A percentile compares a stretch with the other conserved stretches of the same genome.
phyloP scores from a whole-genome alignment of 2,797 vertebrate genomes.

The Cryptoprocta ferox region DNA sequence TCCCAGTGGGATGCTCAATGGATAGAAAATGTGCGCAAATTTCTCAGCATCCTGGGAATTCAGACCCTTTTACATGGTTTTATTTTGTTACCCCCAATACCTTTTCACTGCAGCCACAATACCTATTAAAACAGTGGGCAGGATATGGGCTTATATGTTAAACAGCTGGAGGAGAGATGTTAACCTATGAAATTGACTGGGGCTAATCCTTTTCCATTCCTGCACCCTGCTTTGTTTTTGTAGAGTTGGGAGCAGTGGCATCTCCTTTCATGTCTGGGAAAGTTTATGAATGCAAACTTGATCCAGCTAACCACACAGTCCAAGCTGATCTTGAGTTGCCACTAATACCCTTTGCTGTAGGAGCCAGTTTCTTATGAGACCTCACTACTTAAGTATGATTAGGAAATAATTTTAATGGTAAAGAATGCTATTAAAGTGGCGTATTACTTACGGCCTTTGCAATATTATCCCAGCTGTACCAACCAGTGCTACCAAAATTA shows the following conservation, averaged over 20 bases:
- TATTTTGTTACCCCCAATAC: neutral
- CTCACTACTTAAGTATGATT: neutral
- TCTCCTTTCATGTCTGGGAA: neutral
- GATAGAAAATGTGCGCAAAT: neutral
- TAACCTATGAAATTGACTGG: neutral
- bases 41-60: neutral
- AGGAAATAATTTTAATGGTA: neutral
- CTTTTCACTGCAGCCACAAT: neutral
- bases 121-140: neutral
- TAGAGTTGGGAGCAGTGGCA: neutral
- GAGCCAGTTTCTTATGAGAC: neutral
- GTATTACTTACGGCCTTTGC: neutral
- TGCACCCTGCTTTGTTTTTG: neutral
- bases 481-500: constrained; percentile 11
- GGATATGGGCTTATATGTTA: neutral
- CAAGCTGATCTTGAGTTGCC: neutral
- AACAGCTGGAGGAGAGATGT: neutral
- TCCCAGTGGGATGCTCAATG: neutral
- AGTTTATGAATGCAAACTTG: neutral
- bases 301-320: neutral
- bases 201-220: neutral
- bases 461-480: neutral
- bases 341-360: neutral
- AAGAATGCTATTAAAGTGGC: neutral
- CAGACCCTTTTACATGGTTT: neutral